Conservation (phyloP, 2,113 vertebrate genomes). For the Equus quagga region DNA sequence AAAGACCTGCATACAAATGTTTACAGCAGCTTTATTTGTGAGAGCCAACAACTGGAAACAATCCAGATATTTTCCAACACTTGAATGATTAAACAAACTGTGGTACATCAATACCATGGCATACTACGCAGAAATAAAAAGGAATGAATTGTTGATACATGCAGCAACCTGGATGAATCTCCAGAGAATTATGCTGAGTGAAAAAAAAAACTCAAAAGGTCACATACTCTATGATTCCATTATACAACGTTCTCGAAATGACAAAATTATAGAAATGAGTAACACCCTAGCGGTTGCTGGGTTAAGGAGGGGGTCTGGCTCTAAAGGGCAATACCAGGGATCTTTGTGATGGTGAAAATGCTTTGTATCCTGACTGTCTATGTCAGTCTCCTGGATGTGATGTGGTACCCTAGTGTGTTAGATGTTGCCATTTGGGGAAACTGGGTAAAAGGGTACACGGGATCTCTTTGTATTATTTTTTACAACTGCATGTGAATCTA, state of each 20-base stretch:
- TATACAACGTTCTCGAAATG: background rate
- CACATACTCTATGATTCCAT: background rate
- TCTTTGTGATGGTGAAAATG: background rate
- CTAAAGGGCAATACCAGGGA: background rate
- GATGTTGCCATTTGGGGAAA: background rate
- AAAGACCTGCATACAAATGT: background rate
- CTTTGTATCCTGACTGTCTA: background rate
- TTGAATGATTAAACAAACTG: background rate
- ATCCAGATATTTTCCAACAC: background rate
- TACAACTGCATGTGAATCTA: background rate
- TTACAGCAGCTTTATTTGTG: background rate
- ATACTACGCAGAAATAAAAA: background rate
- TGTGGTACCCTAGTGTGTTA: background rate
- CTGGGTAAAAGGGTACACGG: background rate
- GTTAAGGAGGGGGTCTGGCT: background rate
- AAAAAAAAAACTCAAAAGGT: background rate
- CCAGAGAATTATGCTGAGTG: background rate
- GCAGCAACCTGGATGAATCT: background rate
- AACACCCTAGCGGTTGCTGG: background rate
- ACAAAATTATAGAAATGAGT: background rate
- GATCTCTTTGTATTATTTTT: background rate
- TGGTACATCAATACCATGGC: background rate
- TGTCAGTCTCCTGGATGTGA: background rate
- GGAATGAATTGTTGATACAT: background rate
- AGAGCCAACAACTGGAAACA: background rate